A percentile compares a stretch with the other conserved stretches of the same genome.
phyloP scores from a whole-genome alignment of 1,140 invertebrate genomes.

The Atta texana region DNA sequence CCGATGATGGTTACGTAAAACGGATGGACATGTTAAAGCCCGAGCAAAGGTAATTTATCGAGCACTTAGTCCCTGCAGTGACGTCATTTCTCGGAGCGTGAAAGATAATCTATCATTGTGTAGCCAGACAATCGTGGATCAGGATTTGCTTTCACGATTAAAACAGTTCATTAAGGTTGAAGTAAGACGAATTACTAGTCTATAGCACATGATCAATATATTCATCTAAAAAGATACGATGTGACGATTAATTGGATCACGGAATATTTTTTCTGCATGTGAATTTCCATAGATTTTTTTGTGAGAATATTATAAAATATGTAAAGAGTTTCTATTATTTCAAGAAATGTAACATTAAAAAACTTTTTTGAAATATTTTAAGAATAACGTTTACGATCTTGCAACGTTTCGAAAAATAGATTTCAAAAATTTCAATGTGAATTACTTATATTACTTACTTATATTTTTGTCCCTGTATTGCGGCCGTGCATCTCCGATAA shows the following conservation, averaged over 20 bases:
- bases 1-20: slow-evolving; percentile 46
- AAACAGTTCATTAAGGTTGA: slow-evolving; percentile 42
- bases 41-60: slow-evolving; percentile 49
- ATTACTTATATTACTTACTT: slow-evolving; percentile 70
- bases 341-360: slow-evolving; percentile 8
- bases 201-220: slow-evolving; percentile 14
- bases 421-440: background rate
- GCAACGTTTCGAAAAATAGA: background rate
- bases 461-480: slow-evolving; percentile 80
- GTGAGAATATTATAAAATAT: background rate
- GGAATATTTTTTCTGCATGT: background rate
- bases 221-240: slow-evolving; percentile 5
- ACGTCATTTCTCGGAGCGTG: slow-evolving; percentile 47
- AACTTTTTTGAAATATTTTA: background rate
- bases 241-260: background rate
- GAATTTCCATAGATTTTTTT: background rate
- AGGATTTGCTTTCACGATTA: slow-evolving; percentile 54
- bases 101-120: slow-evolving; percentile 54
- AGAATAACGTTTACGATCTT: background rate
- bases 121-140: slow-evolving; percentile 44
- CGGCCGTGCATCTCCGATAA: slow-evolving; percentile 64
- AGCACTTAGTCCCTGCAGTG: slow-evolving; percentile 49
- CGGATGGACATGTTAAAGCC: slow-evolving; percentile 43
- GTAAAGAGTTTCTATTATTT: background rate
- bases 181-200: slow-evolving; percentile 52